A percentile compares a stretch with the other conserved stretches of the same genome.
These are phyloP conservation scores for Otolemur garnettii DNA, from an alignment of 2,113 vertebrate species.

Conservation along the genomic window DNA sequence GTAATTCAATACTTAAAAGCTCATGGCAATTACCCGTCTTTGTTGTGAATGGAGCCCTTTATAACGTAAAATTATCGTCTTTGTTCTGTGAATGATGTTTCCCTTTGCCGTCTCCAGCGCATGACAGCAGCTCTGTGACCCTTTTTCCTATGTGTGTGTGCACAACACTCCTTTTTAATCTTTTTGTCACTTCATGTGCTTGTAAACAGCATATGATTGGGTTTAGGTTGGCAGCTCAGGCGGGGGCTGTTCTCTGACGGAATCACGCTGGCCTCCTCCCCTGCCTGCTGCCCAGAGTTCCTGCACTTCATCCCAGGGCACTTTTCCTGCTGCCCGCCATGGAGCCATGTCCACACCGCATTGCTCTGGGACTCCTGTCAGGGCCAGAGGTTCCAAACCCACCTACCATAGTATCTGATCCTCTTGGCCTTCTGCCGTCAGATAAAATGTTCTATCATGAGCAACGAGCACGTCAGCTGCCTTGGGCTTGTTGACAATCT, in stretches of 20 bases:
- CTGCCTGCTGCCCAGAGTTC: background rate
- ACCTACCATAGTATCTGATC: no score
- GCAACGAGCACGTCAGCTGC: background rate
- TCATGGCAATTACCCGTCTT: background rate
- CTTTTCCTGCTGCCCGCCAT: accelerated
- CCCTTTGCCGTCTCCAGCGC: background rate
- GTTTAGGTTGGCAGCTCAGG: background rate
- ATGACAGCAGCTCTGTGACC: background rate
- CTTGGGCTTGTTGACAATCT: background rate
- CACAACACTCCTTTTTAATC: background rate
- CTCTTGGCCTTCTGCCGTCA: background rate
- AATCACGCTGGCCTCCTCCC: no score
- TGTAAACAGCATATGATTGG: background rate
- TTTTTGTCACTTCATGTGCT: background rate
- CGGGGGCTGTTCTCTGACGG: background rate
- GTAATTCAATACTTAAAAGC: background rate
- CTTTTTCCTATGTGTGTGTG: no score
- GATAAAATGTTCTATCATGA: accelerated
- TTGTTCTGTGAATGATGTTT: background rate
- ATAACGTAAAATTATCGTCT: background rate
- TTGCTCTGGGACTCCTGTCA: no score
- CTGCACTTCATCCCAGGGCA: accelerated
- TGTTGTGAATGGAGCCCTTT: background rate
- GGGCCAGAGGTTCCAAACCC: background rate
- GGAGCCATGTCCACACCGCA: background rate